Conservation (phyloP, 2,113 vertebrate genomes). For the Podarcis muralis region DNA sequence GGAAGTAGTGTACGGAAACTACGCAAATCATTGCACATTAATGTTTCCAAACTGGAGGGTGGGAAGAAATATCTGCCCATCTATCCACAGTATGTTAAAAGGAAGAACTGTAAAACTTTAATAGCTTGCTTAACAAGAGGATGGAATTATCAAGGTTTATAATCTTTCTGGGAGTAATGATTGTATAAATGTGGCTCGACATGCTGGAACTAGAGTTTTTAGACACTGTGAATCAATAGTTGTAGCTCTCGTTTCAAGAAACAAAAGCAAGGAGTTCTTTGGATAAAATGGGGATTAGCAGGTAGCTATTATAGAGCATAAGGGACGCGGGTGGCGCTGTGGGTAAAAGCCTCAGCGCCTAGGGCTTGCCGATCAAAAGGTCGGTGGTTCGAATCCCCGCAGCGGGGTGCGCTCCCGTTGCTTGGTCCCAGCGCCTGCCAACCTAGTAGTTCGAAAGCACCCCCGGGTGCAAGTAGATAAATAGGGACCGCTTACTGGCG, state of each 20-base stretch:
- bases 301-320: no score
- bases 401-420: no score
- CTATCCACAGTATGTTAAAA: background rate
- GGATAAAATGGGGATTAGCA: background rate
- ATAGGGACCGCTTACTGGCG: no score
- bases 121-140: background rate
- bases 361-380: no score
- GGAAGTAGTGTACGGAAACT: background rate
- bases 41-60: background rate
- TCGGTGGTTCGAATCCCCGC: no score
- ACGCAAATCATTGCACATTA: fast-evolving
- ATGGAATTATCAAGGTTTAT: background rate
- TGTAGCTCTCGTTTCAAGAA: background rate
- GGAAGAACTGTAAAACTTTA: background rate
- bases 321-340: no score
- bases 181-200: no score
- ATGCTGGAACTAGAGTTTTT: background rate
- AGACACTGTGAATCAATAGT: background rate
- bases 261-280: background rate
- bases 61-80: background rate
- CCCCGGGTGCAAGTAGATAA: no score
- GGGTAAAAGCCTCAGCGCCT: no score
- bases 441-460: no score
- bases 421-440: no score
- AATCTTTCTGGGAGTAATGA: background rate